Conservation (phyloP, 64 coral and sea anemone genomes). For the Montipora capricornis region DNA sequence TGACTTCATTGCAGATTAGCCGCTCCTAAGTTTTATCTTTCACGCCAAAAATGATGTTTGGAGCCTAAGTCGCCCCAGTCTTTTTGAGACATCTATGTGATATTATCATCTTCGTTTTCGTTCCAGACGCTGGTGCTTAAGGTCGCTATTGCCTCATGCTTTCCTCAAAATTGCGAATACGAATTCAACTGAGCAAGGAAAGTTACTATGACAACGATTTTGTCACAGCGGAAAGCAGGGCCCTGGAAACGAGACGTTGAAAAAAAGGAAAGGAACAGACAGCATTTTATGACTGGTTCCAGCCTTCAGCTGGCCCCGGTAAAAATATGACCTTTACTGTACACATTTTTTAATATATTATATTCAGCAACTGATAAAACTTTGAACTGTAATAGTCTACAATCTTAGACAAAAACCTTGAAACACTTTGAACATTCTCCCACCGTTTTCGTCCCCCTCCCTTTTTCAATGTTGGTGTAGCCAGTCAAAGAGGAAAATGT, state of each 20-base stretch:
- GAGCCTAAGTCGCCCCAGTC: background rate
- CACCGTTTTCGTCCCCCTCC: too few relatives aligned
- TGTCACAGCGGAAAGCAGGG: too few relatives aligned
- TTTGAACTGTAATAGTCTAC: conserved; percentile 3
- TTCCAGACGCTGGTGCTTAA: background rate
- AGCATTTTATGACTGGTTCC: background rate
- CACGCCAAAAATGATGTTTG: background rate
- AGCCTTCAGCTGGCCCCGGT: background rate
- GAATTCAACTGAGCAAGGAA: too few relatives aligned
- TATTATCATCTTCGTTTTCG: background rate
- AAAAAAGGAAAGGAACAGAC: background rate
- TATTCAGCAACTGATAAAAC: background rate
- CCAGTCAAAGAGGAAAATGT: too few relatives aligned
- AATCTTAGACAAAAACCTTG: too few relatives aligned
- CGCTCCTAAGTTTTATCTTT: background rate
- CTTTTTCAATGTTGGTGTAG: too few relatives aligned
- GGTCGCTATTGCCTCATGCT: background rate
- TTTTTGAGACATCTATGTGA: background rate
- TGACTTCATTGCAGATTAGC: background rate
- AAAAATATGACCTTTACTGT: conserved; percentile 10
- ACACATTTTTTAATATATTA: conserved; percentile 62
- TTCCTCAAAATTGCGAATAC: too few relatives aligned
- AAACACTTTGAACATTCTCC: too few relatives aligned
- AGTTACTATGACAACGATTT: too few relatives aligned
- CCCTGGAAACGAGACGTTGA: background rate